Percentiles rank a stretch among this genome's conserved stretches.
Conservation (phyloP, 2,113 vertebrate genomes). For the Erythrolamprus reginae region DNA sequence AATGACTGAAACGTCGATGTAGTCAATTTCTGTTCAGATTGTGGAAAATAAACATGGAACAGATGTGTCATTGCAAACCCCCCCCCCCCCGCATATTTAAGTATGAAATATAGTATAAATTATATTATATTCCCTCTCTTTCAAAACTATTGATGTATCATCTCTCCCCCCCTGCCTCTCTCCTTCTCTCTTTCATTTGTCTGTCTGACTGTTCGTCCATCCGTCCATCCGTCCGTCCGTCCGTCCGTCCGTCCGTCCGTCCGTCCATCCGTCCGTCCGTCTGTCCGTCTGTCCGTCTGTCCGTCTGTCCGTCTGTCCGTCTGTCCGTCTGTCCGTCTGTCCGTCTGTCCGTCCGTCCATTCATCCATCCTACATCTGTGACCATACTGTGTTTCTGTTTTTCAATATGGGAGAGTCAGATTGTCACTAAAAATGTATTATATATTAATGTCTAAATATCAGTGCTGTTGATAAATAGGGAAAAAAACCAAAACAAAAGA, state of each 20-base stretch:
- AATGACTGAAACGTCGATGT: background rate
- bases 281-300: too few relatives aligned
- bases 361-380: too few relatives aligned
- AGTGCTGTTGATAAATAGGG: background rate
- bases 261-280: too few relatives aligned
- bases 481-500: background rate
- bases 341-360: background rate
- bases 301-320: too few relatives aligned
- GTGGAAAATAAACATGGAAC: background rate
- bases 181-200: too few relatives aligned
- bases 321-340: background rate
- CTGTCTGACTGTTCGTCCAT: too few relatives aligned
- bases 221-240: background rate
- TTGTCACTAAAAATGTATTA: conserved; percentile 8
- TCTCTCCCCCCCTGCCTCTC: background rate
- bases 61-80: background rate
- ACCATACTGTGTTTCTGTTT: background rate
- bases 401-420: background rate
- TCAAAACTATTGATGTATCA: background rate
- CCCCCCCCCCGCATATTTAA: background rate
- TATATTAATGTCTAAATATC: background rate
- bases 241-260: background rate
- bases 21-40: background rate
- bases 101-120: background rate
- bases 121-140: background rate